Evolutionary conservation across 2,113 vertebrate genomes (phyloP).

Genomic region (Scytalopus superciliaris): DNA sequence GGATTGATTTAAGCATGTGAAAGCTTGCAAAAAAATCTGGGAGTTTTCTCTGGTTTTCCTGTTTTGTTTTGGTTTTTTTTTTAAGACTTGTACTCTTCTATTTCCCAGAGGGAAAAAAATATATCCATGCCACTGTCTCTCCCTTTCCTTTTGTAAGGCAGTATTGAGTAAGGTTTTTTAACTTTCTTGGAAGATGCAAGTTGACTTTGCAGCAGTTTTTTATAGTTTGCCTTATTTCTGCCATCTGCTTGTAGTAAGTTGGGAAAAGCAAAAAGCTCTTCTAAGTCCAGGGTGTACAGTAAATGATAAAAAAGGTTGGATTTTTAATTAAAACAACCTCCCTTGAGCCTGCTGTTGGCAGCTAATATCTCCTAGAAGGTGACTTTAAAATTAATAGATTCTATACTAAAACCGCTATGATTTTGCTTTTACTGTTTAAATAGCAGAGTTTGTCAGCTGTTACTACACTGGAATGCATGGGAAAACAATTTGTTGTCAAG

Average conservation of each 20-base stretch:
- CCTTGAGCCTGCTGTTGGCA: constrained; percentile 14
- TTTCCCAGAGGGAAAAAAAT: background rate
- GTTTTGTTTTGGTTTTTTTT: too few relatives aligned
- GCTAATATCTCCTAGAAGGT: background rate
- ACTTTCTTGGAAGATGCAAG: background rate
- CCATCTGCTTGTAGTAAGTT: background rate
- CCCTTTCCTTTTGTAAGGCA: background rate
- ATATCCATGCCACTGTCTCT: background rate
- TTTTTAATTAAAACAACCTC: constrained; percentile 32
- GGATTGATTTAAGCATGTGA: background rate
- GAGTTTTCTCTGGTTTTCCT: background rate
- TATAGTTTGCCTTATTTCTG: background rate
- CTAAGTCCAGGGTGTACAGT: background rate
- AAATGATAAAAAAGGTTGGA: background rate
- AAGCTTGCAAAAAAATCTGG: background rate
- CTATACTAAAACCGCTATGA: background rate
- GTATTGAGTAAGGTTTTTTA: background rate
- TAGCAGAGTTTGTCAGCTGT: background rate
- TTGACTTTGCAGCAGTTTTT: background rate
- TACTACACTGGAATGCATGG: background rate
- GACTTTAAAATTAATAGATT: background rate
- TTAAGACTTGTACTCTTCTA: background rate
- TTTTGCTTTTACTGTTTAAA: background rate
- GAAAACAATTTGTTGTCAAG: background rate
- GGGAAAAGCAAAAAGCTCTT: background rate